Evolutionary conservation across 2,888 invertebrate genomes (phyloP).

Genomic region (Macrophya annulata): DNA sequence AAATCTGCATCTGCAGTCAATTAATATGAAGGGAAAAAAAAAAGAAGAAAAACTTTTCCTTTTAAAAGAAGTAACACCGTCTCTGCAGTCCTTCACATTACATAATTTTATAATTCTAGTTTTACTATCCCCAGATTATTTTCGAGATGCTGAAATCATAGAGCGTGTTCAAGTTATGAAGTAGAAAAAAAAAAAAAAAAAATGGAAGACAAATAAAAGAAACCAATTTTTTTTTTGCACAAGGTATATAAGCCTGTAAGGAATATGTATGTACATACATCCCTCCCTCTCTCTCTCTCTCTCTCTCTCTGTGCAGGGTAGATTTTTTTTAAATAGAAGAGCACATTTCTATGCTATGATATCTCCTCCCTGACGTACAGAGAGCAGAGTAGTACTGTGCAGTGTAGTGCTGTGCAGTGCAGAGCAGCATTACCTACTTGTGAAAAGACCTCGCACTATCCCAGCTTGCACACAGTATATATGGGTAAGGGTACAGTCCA

Average conservation of each 20-base stretch:
- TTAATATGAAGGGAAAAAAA: not conserved
- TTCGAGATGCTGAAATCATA: not conserved
- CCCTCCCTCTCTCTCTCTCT: no score
- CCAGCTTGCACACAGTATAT: not conserved
- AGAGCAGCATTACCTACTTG: constrained; percentile 11
- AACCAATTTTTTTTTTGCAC: not conserved
- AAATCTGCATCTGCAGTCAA: not conserved
- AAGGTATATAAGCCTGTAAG: constrained; percentile 1
- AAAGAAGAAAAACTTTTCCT: not conserved
- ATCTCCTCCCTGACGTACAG: not conserved
- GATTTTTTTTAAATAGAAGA: constrained; percentile 62
- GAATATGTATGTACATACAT: no score
- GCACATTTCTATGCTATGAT: constrained; percentile 64
- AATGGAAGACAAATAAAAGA: not conserved
- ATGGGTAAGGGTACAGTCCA: constrained; percentile 19
- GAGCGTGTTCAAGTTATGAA: not conserved
- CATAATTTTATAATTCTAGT: no score
- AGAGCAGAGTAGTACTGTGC: not conserved
- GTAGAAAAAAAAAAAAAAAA: not conserved
- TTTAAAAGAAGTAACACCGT: no score
- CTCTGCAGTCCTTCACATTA: no score
- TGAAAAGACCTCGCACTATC: constrained; percentile 18
- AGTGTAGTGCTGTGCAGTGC: no score
- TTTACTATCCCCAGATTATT: no score
- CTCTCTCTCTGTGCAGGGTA: not conserved